These are phyloP conservation scores for Nipponia nippon DNA, from an alignment of 2,113 vertebrate genomes.

Conservation along the genomic window DNA sequence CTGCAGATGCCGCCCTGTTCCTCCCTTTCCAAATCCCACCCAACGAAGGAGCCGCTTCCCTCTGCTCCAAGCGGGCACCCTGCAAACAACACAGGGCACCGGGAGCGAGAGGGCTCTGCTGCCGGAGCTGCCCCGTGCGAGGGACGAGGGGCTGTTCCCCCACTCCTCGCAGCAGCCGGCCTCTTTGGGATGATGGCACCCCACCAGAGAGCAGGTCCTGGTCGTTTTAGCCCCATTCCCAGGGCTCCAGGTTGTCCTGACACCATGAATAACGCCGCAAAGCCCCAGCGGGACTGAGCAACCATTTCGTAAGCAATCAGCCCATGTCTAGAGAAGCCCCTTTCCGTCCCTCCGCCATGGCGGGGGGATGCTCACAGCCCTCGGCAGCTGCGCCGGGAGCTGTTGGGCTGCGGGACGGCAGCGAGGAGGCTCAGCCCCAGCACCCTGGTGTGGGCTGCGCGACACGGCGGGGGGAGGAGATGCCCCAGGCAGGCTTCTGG, in stretches of 20 bases:
- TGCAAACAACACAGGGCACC: neutral
- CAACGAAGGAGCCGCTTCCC: fast-evolving
- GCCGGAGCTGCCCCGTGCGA: fast-evolving
- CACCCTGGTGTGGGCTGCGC: fast-evolving
- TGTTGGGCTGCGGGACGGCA: neutral
- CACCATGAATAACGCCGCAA: neutral
- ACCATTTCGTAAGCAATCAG: neutral
- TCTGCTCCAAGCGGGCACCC: neutral
- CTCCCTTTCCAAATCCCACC: neutral
- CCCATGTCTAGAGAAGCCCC: neutral
- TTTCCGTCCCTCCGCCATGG: neutral
- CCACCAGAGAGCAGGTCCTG: neutral
- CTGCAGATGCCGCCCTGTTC: neutral
- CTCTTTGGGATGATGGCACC: neutral
- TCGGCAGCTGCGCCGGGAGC: fast-evolving
- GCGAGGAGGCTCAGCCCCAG: neutral
- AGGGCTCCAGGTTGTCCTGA: neutral
- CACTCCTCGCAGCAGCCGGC: fast-evolving
- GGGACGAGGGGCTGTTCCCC: neutral
- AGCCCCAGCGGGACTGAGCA: neutral
- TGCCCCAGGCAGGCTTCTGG: neutral
- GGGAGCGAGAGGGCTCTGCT: neutral
- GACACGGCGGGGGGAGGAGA: neutral
- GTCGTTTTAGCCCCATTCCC: neutral
- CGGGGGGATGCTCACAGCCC: neutral